Evolutionary conservation across 2,888 invertebrate genomes (phyloP).

Genomic region (Pyrochroa serraticornis): DNA sequence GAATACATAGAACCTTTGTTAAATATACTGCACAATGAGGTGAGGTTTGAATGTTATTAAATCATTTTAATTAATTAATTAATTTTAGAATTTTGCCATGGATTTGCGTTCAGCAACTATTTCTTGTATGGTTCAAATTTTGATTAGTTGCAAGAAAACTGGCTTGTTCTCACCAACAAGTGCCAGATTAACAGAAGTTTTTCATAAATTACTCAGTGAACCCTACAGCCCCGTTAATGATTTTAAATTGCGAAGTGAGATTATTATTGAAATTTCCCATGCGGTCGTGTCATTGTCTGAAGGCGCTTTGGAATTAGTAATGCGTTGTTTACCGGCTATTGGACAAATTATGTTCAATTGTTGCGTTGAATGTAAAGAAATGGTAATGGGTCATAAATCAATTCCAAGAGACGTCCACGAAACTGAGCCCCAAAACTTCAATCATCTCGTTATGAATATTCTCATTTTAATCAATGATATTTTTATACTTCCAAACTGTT

Average conservation of each 20-base stretch:
- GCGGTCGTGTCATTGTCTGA: constrained; percentile 20
- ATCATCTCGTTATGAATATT: constrained; percentile 31
- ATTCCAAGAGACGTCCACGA: constrained; percentile 35
- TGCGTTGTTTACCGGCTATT: constrained; percentile 34
- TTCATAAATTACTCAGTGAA: constrained; percentile 31
- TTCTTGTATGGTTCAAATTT: constrained; percentile 23
- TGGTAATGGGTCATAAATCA: constrained; percentile 29
- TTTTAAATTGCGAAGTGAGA: constrained; percentile 38
- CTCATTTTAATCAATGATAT: constrained; percentile 35
- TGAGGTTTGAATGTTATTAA: constrained; percentile 6
- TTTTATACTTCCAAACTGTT: constrained; percentile 31
- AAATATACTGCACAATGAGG: constrained; percentile 34
- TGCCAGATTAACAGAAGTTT: constrained; percentile 19
- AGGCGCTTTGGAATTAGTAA: constrained; percentile 23
- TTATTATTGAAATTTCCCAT: constrained; percentile 31
- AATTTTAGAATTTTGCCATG: constrained; percentile 17
- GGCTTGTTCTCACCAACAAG: constrained; percentile 12
- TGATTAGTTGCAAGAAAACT: constrained; percentile 18
- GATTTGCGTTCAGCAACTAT: constrained; percentile 17
- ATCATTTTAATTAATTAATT: neutral
- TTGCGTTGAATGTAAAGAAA: constrained; percentile 36
- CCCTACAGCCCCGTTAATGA: constrained; percentile 34
- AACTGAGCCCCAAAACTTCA: constrained; percentile 35
- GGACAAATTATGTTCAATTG: constrained; percentile 39
- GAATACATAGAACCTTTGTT: constrained; percentile 38